Evolutionary conservation across 2,888 invertebrate species (phyloP).

Genomic region (Torymus auratus): DNA sequence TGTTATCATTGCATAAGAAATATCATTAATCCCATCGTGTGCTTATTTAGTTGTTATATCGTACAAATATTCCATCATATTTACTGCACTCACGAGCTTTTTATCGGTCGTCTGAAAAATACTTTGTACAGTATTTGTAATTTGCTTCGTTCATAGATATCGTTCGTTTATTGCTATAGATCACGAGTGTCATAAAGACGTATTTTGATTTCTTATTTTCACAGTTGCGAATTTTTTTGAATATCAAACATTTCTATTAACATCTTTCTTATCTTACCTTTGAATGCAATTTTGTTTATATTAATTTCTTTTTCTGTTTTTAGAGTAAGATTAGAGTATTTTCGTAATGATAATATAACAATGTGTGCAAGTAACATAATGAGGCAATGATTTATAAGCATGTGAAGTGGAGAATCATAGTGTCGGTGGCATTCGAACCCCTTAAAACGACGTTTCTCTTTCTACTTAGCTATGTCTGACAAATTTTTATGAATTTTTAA

Average conservation of each 20-base stretch:
- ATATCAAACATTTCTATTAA: no score
- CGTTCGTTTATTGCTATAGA: constrained; percentile 14
- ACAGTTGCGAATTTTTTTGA: background rate
- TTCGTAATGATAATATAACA: no score
- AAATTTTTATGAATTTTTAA: background rate
- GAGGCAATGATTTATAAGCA: background rate
- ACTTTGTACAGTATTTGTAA: constrained; percentile 17
- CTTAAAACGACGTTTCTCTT: constrained; percentile 5
- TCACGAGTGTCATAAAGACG: constrained; percentile 28
- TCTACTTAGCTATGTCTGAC: background rate
- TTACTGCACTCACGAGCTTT: background rate
- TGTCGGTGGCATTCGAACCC: constrained; percentile 33
- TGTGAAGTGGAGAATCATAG: constrained; percentile 21
- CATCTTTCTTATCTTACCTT: no score
- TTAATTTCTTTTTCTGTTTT: no score
- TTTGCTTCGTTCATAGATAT: background rate
- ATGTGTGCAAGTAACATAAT: background rate
- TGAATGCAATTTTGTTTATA: no score
- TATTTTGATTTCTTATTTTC: constrained; percentile 19
- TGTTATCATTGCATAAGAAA: constrained; percentile 26
- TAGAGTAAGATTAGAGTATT: no score
- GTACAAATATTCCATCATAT: constrained; percentile 12
- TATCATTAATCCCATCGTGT: constrained; percentile 28
- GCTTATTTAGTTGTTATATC: constrained; percentile 37
- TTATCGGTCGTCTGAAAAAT: background rate